phyloP scores from a whole-genome alignment of 1,140 invertebrate genomes.

The Danaus melanippus region DNA sequence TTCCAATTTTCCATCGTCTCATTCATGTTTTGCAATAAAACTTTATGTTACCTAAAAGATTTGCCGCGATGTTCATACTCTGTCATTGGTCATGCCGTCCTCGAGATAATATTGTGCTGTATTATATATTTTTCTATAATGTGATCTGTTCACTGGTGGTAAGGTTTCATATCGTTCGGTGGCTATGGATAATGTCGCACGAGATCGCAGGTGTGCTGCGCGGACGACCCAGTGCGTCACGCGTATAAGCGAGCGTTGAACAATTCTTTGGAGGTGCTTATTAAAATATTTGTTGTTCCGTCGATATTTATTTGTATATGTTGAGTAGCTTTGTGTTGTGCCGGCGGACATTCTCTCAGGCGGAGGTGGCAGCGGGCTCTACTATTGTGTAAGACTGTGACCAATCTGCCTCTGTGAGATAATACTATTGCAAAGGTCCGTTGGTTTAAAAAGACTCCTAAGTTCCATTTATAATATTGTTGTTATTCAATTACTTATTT shows the following conservation, averaged over 20 bases:
- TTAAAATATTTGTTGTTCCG: slow-evolving; percentile 71
- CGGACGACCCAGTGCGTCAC: slow-evolving; percentile 38
- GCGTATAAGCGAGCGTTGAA: slow-evolving; percentile 49
- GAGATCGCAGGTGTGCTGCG: slow-evolving; percentile 32
- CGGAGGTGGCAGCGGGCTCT: slow-evolving; percentile 33
- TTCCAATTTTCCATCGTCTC: slow-evolving; percentile 58
- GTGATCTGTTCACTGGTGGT: slow-evolving; percentile 17
- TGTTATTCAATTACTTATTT: no score
- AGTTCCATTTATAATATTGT: no score
- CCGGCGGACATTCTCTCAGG: slow-evolving; percentile 38
- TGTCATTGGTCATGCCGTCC: slow-evolving; percentile 57
- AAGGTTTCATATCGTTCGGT: slow-evolving; percentile 1
- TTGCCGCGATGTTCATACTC: slow-evolving; percentile 36
- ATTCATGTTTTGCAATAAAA: slow-evolving; percentile 56
- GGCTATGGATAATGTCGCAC: slow-evolving; percentile 3
- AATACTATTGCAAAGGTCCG: slow-evolving; percentile 36
- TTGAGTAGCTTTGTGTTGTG: slow-evolving; percentile 43
- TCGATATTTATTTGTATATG: slow-evolving; percentile 67
- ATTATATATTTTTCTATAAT: slow-evolving; percentile 1
- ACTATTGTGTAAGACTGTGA: slow-evolving; percentile 48
- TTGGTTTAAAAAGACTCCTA: no score
- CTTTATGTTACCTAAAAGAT: slow-evolving; percentile 58
- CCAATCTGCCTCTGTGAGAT: slow-evolving; percentile 48
- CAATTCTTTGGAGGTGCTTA: slow-evolving; percentile 63
- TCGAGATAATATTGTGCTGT: slow-evolving; percentile 30